Evolutionary conservation across 2,888 invertebrate species (phyloP), one percentile per base, ranked within the genome.

Genomic region (Cantharis flavilabris): DNA sequence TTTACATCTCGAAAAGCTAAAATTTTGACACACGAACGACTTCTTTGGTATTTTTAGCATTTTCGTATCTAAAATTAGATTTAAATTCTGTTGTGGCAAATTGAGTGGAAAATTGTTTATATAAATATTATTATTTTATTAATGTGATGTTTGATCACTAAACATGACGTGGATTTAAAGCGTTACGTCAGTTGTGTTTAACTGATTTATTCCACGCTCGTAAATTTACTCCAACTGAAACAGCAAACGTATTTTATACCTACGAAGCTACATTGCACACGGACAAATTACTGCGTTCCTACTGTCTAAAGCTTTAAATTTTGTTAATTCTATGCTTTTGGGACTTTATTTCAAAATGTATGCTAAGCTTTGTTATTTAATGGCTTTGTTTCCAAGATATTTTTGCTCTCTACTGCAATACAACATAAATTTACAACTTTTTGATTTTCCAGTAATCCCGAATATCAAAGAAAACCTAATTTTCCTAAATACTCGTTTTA

Each of bases 281-380:
- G 75, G 75, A 75, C 75, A 75, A 75, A 75, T 75, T 75, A 65
- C 75, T 64, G 65, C 70, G 75, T 71, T 70, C 65, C 20, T 69
- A 69, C 69, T 69, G 62, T 67, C 71, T 49, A 70, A 70, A 75
- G 75, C 71, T 77, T 74, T 75, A 71, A 72, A 77, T 77, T 71
- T 63, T 65, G 69, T 67, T 69, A 49, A 65, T 70, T 65, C 71
- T 75, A 71, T 71, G 71, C 71, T 75, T 73, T 73, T 70, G 73
- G 65, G 62, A 70, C 75, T 75, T 71, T 62, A 65, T 71, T 49
- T 64, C 70, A 71, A 75, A 75, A 70, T 64, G 71, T 75, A 75
- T 71, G 72, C 76, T 65, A 28, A 30, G 75, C 62, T 64, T 14
- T n/a, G 71, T 67, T 75, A 75, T 75, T 75, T 75, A 71, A 70